These are phyloP conservation scores for Orthonevra nobilis DNA, from an alignment of 2,888 invertebrate genomes.

Conservation along the genomic window DNA sequence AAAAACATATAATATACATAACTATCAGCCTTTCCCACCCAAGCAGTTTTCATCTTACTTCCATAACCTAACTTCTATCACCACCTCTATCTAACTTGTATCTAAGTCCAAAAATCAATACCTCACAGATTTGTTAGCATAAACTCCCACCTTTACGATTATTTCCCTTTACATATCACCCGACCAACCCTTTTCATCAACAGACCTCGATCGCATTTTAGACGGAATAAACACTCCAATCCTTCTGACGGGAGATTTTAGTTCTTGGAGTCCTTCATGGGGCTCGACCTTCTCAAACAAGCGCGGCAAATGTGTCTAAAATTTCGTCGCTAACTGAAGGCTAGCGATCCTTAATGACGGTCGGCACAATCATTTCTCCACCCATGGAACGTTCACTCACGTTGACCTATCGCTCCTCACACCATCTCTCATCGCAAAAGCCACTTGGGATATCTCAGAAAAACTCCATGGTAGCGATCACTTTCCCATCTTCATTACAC, in stretches of 20 bases:
- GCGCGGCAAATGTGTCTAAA: conserved; percentile 21
- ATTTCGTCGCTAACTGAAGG: conserved; percentile 3
- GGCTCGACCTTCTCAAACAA: conserved; percentile 15
- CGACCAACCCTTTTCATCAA: conserved; percentile 17
- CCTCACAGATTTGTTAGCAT: too few relatives aligned
- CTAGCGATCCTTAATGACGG: conserved; percentile 34
- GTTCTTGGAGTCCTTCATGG: conserved; percentile 40
- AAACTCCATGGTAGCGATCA: conserved; percentile 14
- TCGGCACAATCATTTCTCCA: too few relatives aligned
- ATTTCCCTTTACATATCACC: conserved; percentile 38
- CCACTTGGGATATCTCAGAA: background rate
- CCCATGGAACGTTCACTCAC: conserved; percentile 28
- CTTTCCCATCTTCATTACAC: background rate
- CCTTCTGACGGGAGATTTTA: conserved; percentile 27
- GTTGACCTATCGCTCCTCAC: conserved; percentile 20
- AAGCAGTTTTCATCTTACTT: too few relatives aligned
- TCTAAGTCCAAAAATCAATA: too few relatives aligned
- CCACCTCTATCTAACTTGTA: too few relatives aligned
- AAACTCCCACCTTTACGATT: too few relatives aligned
- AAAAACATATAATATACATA: too few relatives aligned
- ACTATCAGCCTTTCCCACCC: too few relatives aligned
- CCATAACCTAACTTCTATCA: too few relatives aligned
- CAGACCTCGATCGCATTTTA: background rate
- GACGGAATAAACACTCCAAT: conserved; percentile 12
- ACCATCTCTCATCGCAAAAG: conserved; percentile 6